Conservation (phyloP, 1,140 invertebrate genomes). For the Bombus picipes region DNA sequence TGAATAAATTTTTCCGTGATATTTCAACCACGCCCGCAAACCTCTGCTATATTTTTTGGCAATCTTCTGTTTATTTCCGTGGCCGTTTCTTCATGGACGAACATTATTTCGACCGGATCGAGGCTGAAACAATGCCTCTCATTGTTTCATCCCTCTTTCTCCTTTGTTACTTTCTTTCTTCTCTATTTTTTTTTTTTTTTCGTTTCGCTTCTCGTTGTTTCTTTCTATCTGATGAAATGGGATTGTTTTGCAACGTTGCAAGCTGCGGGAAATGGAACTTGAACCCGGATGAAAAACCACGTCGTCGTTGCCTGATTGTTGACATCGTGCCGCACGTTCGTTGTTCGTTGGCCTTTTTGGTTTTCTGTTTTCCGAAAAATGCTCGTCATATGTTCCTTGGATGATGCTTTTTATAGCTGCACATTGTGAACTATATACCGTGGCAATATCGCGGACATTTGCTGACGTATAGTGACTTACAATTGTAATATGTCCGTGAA, state of each 20-base stretch:
- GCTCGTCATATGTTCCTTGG: not conserved
- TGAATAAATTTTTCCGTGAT: conserved; percentile 12
- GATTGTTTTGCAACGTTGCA: conserved; percentile 8
- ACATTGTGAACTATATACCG: no score
- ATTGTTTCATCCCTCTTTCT: not conserved
- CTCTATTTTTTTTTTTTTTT: no score
- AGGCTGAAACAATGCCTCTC: not conserved
- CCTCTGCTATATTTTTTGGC: no score
- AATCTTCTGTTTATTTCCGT: not conserved
- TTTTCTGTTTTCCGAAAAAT: not conserved
- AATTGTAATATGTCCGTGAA: no score
- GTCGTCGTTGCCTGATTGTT: conserved; percentile 7
- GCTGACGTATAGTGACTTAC: no score
- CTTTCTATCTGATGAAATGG: not conserved
- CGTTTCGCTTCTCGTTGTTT: not conserved
- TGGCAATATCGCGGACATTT: no score
- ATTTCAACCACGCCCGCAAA: not conserved
- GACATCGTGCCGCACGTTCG: not conserved
- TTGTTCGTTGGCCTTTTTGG: not conserved
- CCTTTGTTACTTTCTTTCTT: no score
- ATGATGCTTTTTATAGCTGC: not conserved
- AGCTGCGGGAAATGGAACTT: conserved; percentile 5
- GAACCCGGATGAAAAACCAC: conserved; percentile 4
- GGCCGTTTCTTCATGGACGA: not conserved
- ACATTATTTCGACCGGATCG: conserved; percentile 4